Evolutionary conservation across 2,888 invertebrate genomes (phyloP).

Genomic region (Drosophila atroscutellata): DNA sequence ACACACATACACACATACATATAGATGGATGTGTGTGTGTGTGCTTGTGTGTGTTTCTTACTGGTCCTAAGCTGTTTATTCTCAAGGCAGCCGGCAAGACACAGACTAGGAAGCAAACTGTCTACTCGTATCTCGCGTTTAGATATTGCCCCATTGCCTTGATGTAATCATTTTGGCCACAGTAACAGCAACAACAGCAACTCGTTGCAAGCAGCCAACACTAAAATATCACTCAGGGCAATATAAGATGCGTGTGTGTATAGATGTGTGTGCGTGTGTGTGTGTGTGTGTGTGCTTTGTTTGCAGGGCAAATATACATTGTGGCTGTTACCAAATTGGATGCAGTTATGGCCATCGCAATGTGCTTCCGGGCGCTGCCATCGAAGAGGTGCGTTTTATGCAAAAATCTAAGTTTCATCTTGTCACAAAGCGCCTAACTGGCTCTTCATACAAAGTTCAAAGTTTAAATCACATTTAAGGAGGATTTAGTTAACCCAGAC

Average conservation of each 20-base stretch:
- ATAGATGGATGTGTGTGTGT: not conserved
- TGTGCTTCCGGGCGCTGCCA: slow-evolving; percentile 40
- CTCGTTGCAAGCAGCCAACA: slow-evolving; percentile 62
- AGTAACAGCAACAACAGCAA: slow-evolving; percentile 33
- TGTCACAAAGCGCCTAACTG: not conserved
- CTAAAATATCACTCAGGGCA: slow-evolving; percentile 76
- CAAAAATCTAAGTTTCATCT: slow-evolving; percentile 36
- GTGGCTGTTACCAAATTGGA: slow-evolving; percentile 76
- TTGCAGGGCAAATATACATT: slow-evolving; percentile 70
- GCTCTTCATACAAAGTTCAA: slow-evolving; percentile 10
- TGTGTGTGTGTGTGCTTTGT: slow-evolving; percentile 22
- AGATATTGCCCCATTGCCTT: slow-evolving; percentile 11
- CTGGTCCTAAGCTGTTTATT: slow-evolving; percentile 51
- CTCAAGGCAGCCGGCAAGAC: slow-evolving; percentile 37
- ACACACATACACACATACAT: slow-evolving; percentile 3
- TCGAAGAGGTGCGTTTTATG: slow-evolving; percentile 53
- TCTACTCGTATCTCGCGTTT: slow-evolving; percentile 21
- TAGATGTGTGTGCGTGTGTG: slow-evolving; percentile 9
- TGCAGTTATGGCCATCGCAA: slow-evolving; percentile 67
- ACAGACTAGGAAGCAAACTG: slow-evolving; percentile 40
- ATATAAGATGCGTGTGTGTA: slow-evolving; percentile 10
- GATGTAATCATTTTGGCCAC: slow-evolving; percentile 18
- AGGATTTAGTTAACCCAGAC: not conserved
- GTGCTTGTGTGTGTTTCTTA: slow-evolving; percentile 14
- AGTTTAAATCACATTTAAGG: not conserved